Conservation (phyloP, 1,140 invertebrate genomes). For the Paralvinella palmiformis region DNA sequence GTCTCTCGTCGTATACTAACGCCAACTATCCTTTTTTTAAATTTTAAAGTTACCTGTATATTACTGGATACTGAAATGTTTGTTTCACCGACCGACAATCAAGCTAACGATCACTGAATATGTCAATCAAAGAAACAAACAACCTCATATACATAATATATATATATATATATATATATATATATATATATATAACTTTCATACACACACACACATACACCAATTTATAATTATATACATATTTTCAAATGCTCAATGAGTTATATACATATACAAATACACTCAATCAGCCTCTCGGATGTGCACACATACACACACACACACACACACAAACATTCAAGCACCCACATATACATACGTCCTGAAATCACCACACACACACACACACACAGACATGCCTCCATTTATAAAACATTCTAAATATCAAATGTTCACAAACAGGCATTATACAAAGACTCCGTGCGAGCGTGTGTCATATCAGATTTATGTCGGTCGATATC, state of each 20-base stretch:
- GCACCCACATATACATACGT: not conserved
- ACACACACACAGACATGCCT: not conserved
- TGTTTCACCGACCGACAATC: no score
- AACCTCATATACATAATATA: not conserved
- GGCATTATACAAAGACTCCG: no score
- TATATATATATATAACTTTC: constrained; percentile 4
- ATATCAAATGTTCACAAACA: no score
- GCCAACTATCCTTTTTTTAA: no score
- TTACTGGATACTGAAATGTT: no score
- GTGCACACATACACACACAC: not conserved
- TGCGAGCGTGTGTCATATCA: no score
- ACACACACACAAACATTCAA: not conserved
- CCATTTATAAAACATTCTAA: no score
- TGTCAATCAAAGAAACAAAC: no score
- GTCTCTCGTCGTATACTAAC: no score
- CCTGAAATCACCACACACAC: not conserved
- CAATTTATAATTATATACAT: not conserved
- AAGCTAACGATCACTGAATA: no score
- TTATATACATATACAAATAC: not conserved
- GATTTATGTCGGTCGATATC: no score
- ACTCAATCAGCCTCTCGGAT: not conserved
- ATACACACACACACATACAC: not conserved
- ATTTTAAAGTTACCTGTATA: no score
- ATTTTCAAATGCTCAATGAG: not conserved
- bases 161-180: not conserved